Conservation (phyloP, 2,888 invertebrate genomes). For the Harpalus rubripes region DNA sequence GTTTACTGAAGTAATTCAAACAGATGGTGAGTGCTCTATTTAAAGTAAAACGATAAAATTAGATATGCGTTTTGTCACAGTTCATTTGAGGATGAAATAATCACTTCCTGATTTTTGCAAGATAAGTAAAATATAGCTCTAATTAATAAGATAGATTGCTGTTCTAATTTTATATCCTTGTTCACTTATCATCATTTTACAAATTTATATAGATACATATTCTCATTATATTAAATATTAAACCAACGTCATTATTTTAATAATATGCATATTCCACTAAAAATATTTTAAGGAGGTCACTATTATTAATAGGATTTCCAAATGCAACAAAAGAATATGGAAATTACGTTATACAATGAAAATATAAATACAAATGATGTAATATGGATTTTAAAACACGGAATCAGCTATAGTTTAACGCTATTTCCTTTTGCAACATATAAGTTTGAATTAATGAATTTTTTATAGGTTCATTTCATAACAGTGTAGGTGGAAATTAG, state of each 20-base stretch:
- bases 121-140: slow-evolving; percentile 8
- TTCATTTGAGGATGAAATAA: slow-evolving; percentile 21
- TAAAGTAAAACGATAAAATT: slow-evolving; percentile 10
- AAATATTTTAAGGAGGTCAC: no score
- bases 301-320: neutral
- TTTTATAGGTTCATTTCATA: neutral
- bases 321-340: slow-evolving; percentile 24
- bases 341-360: slow-evolving; percentile 11
- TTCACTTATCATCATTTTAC: neutral
- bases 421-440: slow-evolving; percentile 13
- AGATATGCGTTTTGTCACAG: slow-evolving; percentile 3
- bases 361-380: slow-evolving; percentile 30
- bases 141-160: slow-evolving; percentile 30
- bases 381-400: slow-evolving; percentile 5
- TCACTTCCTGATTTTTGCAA: slow-evolving; percentile 24
- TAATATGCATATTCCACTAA: neutral
- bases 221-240: neutral
- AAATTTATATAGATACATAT: slow-evolving; percentile 17
- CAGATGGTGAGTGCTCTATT: neutral
- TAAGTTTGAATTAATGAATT: slow-evolving; percentile 19
- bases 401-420: neutral
- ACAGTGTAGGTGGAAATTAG: neutral
- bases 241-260: neutral
- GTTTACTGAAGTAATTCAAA: neutral
- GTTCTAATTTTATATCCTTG: slow-evolving; percentile 3